Evolutionary conservation across 2,113 vertebrate genomes (phyloP).

Genomic region (Henicopernis longicauda): DNA sequence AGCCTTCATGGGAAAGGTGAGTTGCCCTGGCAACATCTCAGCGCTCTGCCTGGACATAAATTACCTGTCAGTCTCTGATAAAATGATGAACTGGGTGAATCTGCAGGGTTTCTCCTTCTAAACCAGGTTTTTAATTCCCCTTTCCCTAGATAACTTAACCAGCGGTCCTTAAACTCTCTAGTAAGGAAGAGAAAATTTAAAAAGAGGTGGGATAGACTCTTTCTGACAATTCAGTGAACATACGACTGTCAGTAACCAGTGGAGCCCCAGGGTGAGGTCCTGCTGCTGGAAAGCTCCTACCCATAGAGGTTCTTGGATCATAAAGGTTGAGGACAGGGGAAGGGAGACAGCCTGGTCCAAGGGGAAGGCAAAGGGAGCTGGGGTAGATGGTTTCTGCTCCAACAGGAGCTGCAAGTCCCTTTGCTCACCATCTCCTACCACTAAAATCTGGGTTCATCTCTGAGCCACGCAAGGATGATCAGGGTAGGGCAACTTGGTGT

Average conservation of each 20-base stretch:
- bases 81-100: not conserved
- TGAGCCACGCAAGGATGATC: not conserved
- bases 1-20: not conserved
- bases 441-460: not conserved
- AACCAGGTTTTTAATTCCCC: not conserved
- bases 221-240: not conserved
- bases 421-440: not conserved
- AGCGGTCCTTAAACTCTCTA: not conserved
- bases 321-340: not conserved
- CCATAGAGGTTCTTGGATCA: not conserved
- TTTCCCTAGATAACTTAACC: not conserved
- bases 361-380: not conserved
- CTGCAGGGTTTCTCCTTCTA: not conserved
- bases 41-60: not conserved
- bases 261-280: not conserved
- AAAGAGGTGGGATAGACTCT: not conserved
- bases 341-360: not conserved
- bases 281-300: not conserved
- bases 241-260: not conserved
- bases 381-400: not conserved
- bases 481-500: not conserved
- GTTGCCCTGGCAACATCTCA: constrained; percentile 32
- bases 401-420: not conserved
- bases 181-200: not conserved
- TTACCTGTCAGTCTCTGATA: not conserved